Percentiles rank a stretch among this genome's conserved stretches.
Evolutionary conservation across 2,888 invertebrate species (phyloP).

Genomic region (Dryocosmus kuriphilus): DNA sequence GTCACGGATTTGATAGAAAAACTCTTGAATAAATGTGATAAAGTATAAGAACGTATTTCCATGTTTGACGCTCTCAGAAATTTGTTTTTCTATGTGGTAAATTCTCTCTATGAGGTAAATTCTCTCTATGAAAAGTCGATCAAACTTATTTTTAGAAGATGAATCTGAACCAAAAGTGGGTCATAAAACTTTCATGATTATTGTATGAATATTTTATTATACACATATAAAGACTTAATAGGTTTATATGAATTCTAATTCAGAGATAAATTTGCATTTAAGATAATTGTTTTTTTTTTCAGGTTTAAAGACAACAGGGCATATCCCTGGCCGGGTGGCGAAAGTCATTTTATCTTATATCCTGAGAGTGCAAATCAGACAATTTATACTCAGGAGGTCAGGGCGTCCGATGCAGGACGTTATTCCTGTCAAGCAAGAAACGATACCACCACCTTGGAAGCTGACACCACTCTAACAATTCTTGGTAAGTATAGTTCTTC

Average conservation of each 20-base stretch:
- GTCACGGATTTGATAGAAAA: conserved; percentile 26
- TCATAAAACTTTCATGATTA: neutral
- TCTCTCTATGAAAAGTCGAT: neutral
- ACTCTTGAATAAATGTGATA: conserved; percentile 22
- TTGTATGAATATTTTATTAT: neutral
- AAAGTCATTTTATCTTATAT: conserved; percentile 86
- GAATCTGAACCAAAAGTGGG: neutral
- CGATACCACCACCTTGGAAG: conserved; percentile 83
- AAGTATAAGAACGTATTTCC: conserved; percentile 3
- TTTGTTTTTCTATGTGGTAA: neutral
- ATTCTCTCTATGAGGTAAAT: neutral
- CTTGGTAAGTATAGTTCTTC: conserved; percentile 81
- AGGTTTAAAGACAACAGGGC: conserved; percentile 88
- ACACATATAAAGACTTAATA: neutral
- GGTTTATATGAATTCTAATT: neutral
- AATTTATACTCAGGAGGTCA: conserved; percentile 84
- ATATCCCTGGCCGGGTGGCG: conserved; percentile 87
- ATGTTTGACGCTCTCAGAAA: neutral
- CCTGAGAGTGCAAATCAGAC: conserved; percentile 90
- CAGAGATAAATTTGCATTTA: neutral
- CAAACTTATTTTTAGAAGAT: neutral
- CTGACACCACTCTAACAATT: conserved; percentile 83
- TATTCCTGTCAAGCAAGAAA: conserved; percentile 87
- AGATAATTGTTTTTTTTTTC: conserved; percentile 65
- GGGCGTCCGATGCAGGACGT: conserved; percentile 84